These are phyloP conservation scores for Ophiothrix spiculata DNA, from an alignment of 35 echinoderm and acorn worm species.

Conservation along the genomic window DNA sequence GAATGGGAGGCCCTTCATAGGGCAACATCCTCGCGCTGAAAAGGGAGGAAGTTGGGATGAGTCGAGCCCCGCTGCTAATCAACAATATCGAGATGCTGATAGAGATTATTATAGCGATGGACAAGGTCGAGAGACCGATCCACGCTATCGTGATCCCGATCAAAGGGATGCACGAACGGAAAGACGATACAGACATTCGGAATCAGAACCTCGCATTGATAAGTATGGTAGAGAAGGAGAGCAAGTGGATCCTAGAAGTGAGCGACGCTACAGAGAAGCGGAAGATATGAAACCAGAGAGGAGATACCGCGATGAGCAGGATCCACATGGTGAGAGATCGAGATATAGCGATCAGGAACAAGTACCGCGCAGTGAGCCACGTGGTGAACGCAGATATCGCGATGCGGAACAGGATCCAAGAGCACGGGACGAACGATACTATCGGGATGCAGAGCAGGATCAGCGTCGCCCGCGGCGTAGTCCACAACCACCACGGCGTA, in stretches of 20 bases:
- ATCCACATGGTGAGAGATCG: background rate
- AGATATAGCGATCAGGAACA: background rate
- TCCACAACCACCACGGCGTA: background rate
- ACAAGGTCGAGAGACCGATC: no score
- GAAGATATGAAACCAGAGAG: background rate
- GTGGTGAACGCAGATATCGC: background rate
- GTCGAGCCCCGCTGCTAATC: background rate
- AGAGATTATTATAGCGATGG: slow-evolving; percentile 2
- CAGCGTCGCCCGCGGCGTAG: background rate
- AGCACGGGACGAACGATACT: background rate
- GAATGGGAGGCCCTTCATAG: background rate
- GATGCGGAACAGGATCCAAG: background rate
- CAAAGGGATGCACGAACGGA: background rate
- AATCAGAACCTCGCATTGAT: background rate
- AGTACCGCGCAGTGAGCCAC: background rate
- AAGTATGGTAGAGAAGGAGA: background rate
- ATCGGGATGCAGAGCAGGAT: background rate
- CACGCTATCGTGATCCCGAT: background rate
- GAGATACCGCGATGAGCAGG: background rate
- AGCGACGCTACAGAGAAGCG: slow-evolving; percentile 2
- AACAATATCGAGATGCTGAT: background rate
- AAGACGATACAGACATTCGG: background rate
- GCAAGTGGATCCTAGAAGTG: background rate
- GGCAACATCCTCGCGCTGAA: background rate
- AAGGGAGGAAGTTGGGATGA: slow-evolving; percentile 8